Evolutionary conservation across 37 sponge, comb jelly and placozoan species (phyloP).

Genomic region (Halisarca cf. caerulea): DNA sequence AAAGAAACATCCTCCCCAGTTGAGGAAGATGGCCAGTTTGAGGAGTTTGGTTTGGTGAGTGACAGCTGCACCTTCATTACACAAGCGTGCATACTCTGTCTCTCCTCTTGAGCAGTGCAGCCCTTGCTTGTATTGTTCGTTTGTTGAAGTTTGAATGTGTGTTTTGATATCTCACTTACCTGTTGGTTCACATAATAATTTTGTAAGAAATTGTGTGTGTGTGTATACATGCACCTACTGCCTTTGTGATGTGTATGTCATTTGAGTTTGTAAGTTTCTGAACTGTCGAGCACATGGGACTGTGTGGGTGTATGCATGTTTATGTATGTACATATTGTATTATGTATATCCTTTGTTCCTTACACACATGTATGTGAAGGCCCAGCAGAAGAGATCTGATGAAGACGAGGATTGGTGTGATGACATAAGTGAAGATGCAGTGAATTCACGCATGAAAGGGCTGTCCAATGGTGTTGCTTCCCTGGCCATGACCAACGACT

Average conservation of each 20-base stretch:
- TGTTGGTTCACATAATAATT: neutral
- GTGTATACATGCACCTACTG: neutral
- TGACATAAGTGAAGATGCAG: constrained; percentile 83
- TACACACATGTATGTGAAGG: neutral
- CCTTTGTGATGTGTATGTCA: neutral
- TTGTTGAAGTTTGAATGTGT: no score
- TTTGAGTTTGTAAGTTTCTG: no score
- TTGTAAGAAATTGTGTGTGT: neutral
- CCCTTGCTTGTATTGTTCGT: no score
- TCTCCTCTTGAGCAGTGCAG: no score
- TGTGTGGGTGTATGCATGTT: no score
- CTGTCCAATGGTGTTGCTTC: constrained; percentile 55
- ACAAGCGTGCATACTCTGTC: no score
- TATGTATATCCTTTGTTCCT: neutral
- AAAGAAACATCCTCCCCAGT: constrained; percentile 32
- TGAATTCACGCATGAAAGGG: constrained; percentile 70
- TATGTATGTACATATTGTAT: neutral
- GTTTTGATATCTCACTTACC: no score
- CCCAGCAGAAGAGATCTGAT: constrained; percentile 9
- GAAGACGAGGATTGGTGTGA: constrained; percentile 90
- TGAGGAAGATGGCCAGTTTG: neutral
- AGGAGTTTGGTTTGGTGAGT: no score
- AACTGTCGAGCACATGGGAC: no score
- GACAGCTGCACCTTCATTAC: no score
- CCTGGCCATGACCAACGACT: constrained; percentile 65